phyloP scores from a whole-genome alignment of 1,140 invertebrate species.

The Melipona quadrifasciata region DNA sequence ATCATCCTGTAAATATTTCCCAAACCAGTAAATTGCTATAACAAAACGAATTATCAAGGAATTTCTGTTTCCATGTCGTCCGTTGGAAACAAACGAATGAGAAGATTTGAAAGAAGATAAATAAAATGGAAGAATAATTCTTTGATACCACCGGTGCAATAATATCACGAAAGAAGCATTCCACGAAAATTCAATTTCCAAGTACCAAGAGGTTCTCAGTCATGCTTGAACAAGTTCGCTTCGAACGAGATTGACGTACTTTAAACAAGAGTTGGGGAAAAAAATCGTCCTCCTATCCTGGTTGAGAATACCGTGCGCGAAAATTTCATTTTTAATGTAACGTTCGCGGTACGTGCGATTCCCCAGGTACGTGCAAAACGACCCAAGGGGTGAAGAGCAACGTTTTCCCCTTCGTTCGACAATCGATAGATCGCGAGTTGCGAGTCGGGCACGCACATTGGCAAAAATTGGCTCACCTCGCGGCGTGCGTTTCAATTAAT shows the following conservation, averaged over 20 bases:
- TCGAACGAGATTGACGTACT: background rate
- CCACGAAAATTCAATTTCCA: background rate
- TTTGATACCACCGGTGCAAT: background rate
- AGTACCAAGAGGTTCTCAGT: background rate
- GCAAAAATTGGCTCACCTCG: conserved; percentile 4
- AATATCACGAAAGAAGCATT: background rate
- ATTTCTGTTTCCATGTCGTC: background rate
- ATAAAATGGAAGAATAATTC: background rate
- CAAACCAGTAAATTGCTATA: background rate
- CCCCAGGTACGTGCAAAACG: background rate
- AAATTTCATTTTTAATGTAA: conserved; percentile 19
- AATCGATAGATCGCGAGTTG: conserved; percentile 1
- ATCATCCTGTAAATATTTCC: background rate
- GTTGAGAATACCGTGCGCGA: background rate
- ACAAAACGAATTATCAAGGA: background rate
- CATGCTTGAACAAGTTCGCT: background rate
- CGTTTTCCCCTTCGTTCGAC: background rate
- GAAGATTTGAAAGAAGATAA: background rate
- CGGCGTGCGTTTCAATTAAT: conserved; percentile 24
- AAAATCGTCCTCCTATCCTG: background rate
- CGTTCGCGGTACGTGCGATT: background rate
- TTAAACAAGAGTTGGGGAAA: background rate
- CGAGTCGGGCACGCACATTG: background rate
- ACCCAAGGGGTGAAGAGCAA: background rate
- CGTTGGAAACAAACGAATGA: background rate